Conservation (phyloP, 2,888 invertebrate genomes). For the Pardosa pseudoannulata region DNA sequence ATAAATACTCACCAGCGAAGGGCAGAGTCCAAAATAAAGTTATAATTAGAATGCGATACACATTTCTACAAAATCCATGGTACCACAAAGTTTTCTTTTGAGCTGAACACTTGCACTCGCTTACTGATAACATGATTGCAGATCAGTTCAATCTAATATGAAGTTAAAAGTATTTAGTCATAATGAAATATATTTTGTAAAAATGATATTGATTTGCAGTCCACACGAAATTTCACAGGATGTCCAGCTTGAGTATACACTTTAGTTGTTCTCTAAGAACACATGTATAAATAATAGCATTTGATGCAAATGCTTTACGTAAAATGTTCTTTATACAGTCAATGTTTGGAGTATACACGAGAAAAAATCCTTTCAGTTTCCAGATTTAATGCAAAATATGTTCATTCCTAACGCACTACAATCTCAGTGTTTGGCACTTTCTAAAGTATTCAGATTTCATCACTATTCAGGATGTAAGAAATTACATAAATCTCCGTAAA, state of each 20-base stretch:
- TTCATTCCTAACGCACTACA: not conserved
- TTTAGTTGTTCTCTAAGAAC: too few relatives aligned
- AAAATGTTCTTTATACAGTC: not conserved
- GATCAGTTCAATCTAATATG: not conserved
- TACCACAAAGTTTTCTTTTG: slow-evolving; percentile 21
- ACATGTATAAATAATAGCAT: slow-evolving; percentile 12
- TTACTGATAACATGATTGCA: slow-evolving; percentile 11
- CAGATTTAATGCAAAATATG: not conserved
- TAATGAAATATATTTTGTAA: too few relatives aligned
- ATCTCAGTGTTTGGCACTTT: slow-evolving; percentile 10
- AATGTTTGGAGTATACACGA: too few relatives aligned
- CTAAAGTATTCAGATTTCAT: not conserved
- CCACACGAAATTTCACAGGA: too few relatives aligned
- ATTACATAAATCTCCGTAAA: not conserved
- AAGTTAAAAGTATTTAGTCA: too few relatives aligned
- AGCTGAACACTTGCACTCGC: not conserved
- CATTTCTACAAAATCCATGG: slow-evolving; percentile 56
- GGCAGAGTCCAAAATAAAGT: slow-evolving; percentile 51
- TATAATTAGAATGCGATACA: slow-evolving; percentile 20
- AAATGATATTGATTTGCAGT: too few relatives aligned
- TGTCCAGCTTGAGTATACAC: too few relatives aligned
- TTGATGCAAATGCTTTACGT: slow-evolving; percentile 36
- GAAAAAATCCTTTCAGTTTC: not conserved
- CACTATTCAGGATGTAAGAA: not conserved
- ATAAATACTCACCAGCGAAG: slow-evolving; percentile 30